Base-by-base conservation (phyloP, 2,113 vertebrate species). In the Gavia stellata region DNA sequence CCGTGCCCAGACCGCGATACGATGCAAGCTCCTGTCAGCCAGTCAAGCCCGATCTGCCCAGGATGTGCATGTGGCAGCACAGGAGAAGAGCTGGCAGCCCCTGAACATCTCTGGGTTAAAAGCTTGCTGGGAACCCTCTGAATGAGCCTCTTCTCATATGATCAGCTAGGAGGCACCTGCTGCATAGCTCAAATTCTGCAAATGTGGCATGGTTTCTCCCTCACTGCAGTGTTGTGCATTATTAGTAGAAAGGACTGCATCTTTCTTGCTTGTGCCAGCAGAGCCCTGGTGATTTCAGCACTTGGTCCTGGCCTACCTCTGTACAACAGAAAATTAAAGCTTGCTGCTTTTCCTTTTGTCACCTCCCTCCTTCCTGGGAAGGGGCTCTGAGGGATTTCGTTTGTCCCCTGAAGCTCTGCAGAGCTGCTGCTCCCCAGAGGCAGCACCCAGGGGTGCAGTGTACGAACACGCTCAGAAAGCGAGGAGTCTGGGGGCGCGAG, bases 381-480 rank as follows among this genome's bases (percentile, higher is more conserved):
- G 11, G 25, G 23, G 1, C 18, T 86, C 14, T 49, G 7, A 8
- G 17, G 59, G n/a, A 8, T 59, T 49, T 66, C 5, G 1, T 58
- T 88, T 38, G 19, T 38, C 24, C 36, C 24, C 28, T 72, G 36
- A 53, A 53, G 29, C 58, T 75, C 52, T 71, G 83, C 47, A 34
- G 36, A 44, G 31, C 42, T 58, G 50, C 61, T 70, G 45, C 40
- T 67, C 19, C 7, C 40, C 55, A 38, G 33, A 63, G 34, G 14
- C 62, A 83, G 81, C 1, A 5, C 31, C 59, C 38, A 42, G 42
- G 7, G 15, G 17, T 53, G 31, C 67, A 25, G 24, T 4, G 15
- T n/a, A 9, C 28, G 36, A 72, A 67, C 0, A 0, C 5, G 15
- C 21, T 72, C 61, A 52, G 61, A 28, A 40, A 38, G 16, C 0